Evolutionary conservation across 2,888 invertebrate genomes (phyloP), one percentile per base, ranked within the genome.

Genomic region (Argynnis bischoffii): DNA sequence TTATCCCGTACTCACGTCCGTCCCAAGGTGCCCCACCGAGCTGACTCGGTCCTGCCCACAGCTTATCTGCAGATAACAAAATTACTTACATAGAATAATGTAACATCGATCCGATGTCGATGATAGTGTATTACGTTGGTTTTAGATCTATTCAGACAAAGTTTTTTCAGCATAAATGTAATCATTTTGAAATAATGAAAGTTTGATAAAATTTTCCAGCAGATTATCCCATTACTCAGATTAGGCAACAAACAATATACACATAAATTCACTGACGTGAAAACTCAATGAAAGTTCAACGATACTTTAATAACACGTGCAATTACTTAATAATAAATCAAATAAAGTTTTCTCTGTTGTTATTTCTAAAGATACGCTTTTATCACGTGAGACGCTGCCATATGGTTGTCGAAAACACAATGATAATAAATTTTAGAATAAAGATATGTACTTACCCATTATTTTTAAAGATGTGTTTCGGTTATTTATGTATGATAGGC

Each of bases 31-130:
- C 81, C 79, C 79, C 83, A 74, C 77, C 76, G 78, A 78, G 79
- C 76, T 79, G 79, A 69, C 79, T 80, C 76, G 83, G 79, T 74
- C 82, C 84, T 80, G 82, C 81, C 89, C 90, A 86, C 82, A 78
- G 85, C 85, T 91, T 91, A 91, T 91, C 91, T 90, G 81, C 71
- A 83, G 91, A 91, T 91, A 92, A 91, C 87, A 72, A 85, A 83
- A 86, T 89, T 89, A 88, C 81, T 80, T 81, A 80, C 80, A 83
- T 82, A 81, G 79, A 83, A 83, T 83, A 82, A 77, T 77, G 78
- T 81, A 77, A 81, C 86, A 90, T 89, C 89, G 90, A 90, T 90
- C 89, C 78, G 76, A 67, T 72, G 63, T 75, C 78, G 75, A 78
- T 78, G 72, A 72, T 71, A 74, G 69, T 60, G 61, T 64, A 70